Conservation (phyloP, 2,797 vertebrate species). For the Myotis myotis region DNA sequence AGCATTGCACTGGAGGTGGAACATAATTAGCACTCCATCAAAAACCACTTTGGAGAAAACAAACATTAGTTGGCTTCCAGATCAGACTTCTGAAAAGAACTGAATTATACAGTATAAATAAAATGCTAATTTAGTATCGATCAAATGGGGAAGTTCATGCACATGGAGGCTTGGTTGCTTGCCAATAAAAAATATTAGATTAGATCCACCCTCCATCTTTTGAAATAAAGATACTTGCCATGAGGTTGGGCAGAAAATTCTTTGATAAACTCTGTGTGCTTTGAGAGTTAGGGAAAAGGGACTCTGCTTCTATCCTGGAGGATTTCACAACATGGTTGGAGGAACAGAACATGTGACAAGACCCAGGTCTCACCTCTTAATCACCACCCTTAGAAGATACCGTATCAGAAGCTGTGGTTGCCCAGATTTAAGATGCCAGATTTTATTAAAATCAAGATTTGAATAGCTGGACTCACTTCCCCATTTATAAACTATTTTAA, state of each 20-base stretch:
- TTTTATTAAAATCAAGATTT: constrained; percentile 13
- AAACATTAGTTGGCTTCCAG: constrained; percentile 66
- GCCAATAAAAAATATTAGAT: constrained; percentile 47
- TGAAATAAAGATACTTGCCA: constrained; percentile 29
- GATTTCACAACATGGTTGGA: neutral
- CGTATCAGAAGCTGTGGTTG: neutral
- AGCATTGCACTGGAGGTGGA: constrained; percentile 39
- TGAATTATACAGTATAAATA: constrained; percentile 1
- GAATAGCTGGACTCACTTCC: neutral
- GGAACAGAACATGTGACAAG: neutral
- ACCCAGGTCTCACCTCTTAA: neutral
- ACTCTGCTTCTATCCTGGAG: neutral
- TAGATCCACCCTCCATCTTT: constrained; percentile 28
- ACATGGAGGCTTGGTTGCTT: constrained; percentile 38
- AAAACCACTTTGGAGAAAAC: constrained; percentile 62
- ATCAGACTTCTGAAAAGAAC: constrained; percentile 47
- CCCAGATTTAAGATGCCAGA: neutral
- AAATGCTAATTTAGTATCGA: constrained; percentile 61
- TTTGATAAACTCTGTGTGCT: neutral
- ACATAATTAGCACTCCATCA: constrained; percentile 59
- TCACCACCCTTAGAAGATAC: neutral
- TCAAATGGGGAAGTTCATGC: neutral
- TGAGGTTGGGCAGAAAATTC: neutral
- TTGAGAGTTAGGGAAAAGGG: neutral
- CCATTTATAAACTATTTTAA: constrained; percentile 50